These are phyloP conservation scores for Nomada fucata DNA, from an alignment of 2,888 invertebrate genomes.

Conservation along the genomic window DNA sequence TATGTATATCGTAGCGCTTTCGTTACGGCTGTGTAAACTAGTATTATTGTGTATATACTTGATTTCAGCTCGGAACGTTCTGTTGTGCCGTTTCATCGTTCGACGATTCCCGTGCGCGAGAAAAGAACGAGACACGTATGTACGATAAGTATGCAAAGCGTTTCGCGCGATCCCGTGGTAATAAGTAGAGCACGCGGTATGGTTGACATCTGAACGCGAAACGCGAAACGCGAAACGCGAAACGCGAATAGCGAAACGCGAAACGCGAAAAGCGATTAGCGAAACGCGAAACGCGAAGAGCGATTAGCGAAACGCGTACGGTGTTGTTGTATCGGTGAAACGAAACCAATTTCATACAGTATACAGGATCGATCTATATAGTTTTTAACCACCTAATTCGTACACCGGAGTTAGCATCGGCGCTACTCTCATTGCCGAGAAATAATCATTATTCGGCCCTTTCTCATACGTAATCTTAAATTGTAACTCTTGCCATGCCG, in stretches of 20 bases:
- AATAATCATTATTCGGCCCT: constrained; percentile 5
- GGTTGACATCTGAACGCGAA: neutral
- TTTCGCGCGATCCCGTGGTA: too few species aligned
- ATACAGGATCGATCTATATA: neutral
- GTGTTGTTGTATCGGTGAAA: too few species aligned
- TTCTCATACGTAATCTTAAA: neutral
- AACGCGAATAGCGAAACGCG: too few species aligned
- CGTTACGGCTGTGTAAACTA: constrained; percentile 3
- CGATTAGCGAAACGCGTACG: too few species aligned
- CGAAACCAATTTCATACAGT: neutral
- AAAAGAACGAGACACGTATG: neutral
- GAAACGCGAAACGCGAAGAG: too few species aligned
- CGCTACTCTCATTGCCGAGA: constrained; percentile 10
- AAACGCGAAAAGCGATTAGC: too few species aligned
- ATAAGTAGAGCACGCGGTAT: neutral
- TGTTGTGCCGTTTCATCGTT: constrained; percentile 5
- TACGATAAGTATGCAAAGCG: neutral
- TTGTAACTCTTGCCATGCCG: constrained; percentile 13
- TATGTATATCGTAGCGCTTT: constrained; percentile 20
- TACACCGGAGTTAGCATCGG: neutral
- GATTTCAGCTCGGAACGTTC: constrained; percentile 10
- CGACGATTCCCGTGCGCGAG: constrained; percentile 25
- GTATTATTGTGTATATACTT: constrained; percentile 17
- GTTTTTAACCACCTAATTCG: constrained; percentile 4
- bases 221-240: too few species aligned